Conservation (phyloP, 2,113 vertebrate genomes). For the Stictonetta naevosa region DNA sequence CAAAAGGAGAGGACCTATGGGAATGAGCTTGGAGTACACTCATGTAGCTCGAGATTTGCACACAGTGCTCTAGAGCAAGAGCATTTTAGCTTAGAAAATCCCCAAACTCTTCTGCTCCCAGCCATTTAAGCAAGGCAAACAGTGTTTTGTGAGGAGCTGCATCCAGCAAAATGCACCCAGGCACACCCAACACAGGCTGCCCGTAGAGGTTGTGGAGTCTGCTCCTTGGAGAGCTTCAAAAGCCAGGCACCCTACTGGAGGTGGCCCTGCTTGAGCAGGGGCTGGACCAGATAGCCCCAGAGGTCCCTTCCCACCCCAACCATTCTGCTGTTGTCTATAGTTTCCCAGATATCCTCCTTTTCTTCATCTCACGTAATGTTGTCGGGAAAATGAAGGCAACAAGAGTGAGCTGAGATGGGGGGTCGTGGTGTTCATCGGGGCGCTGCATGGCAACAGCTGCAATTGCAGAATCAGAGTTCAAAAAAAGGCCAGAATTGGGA, state of each 20-base stretch:
- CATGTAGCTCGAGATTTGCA: background rate
- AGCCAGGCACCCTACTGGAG: background rate
- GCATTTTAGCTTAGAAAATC: background rate
- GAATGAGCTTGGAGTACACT: background rate
- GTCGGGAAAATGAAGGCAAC: too few relatives aligned
- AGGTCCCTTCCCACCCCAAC: background rate
- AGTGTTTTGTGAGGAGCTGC: background rate
- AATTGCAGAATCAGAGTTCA: too few relatives aligned
- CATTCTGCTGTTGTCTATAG: too few relatives aligned
- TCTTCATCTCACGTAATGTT: too few relatives aligned
- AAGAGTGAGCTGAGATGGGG: too few relatives aligned
- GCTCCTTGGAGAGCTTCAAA: background rate
- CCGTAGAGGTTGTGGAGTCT: too few relatives aligned
- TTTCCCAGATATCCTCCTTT: background rate
- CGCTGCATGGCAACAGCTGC: too few relatives aligned
- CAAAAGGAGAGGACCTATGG: fast-evolving
- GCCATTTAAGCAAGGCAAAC: background rate
- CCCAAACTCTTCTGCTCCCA: background rate
- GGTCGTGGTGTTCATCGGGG: too few relatives aligned
- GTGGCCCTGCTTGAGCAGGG: background rate
- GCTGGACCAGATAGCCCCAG: background rate
- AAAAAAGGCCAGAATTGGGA: background rate
- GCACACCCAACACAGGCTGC: background rate
- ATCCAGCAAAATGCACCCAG: background rate
- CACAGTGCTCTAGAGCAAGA: background rate